A percentile compares a stretch with the other conserved stretches of the same genome.
These are phyloP conservation scores for Bacillus rossius DNA, from an alignment of 1,140 invertebrate genomes.

Conservation along the genomic window DNA sequence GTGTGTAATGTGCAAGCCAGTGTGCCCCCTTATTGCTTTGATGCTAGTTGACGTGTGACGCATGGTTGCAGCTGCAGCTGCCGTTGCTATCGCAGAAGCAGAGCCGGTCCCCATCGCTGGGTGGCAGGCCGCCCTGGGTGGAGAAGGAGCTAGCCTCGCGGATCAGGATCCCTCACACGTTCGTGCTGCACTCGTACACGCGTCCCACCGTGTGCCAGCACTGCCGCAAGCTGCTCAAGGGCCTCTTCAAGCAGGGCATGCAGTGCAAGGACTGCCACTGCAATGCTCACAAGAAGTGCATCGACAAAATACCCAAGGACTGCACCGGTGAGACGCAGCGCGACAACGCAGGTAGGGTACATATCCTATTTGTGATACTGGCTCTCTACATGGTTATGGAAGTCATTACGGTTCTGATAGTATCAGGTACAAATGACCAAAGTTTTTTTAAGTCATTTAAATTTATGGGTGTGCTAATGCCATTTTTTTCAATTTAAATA, in stretches of 20 bases:
- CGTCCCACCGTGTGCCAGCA: conserved; percentile 92
- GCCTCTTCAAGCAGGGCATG: conserved; percentile 93
- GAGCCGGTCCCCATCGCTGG: conserved; percentile 66
- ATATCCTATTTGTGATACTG: too few relatives aligned
- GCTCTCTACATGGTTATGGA: too few relatives aligned
- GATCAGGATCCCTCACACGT: conserved; percentile 88
- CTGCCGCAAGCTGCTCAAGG: conserved; percentile 93
- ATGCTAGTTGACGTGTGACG: too few relatives aligned
- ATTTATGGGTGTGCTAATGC: too few relatives aligned
- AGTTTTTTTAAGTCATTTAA: too few relatives aligned
- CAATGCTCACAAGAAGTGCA: conserved; percentile 97
- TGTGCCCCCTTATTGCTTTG: too few relatives aligned
- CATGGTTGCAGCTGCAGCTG: conserved; percentile 4
- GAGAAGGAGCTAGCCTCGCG: conserved; percentile 63
- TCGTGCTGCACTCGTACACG: conserved; percentile 89
- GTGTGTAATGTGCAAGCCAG: too few relatives aligned
- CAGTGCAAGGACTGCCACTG: conserved; percentile 98
- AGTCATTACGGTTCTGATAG: too few relatives aligned
- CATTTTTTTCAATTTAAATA: too few relatives aligned
- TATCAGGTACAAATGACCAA: too few relatives aligned
- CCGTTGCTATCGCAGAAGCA: conserved; percentile 33
- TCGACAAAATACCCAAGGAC: conserved; percentile 91
- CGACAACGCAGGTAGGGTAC: conserved; percentile 9
- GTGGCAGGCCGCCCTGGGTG: conserved; percentile 55
- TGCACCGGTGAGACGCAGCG: conserved; percentile 74